A percentile compares a stretch with the other conserved stretches of the same genome.
Conservation (phyloP, 2,888 invertebrate genomes). For the Eumerus sabulonum region DNA sequence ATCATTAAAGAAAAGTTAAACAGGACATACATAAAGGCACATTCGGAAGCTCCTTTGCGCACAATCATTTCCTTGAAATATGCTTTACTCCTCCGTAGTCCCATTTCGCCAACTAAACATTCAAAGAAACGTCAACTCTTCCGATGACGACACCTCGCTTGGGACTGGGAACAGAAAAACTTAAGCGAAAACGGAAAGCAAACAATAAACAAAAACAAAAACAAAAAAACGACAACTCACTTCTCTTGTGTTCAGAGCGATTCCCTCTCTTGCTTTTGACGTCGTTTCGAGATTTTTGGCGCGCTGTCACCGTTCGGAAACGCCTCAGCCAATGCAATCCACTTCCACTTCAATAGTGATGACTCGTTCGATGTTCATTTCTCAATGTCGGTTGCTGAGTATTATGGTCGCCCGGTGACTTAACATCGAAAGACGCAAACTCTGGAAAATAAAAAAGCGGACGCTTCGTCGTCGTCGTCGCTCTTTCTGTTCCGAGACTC, state of each 20-base stretch:
- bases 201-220: too few relatives aligned
- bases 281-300: conserved; percentile 17
- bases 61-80: too few relatives aligned
- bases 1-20: too few relatives aligned
- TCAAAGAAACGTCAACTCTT: too few relatives aligned
- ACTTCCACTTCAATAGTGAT: conserved; percentile 1
- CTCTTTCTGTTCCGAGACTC: conserved; percentile 55
- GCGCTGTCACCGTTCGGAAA: conserved; percentile 1
- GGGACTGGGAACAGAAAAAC: too few relatives aligned
- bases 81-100: too few relatives aligned
- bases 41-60: too few relatives aligned
- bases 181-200: too few relatives aligned
- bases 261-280: conserved; percentile 47
- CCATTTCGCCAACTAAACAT: too few relatives aligned
- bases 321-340: conserved; percentile 17
- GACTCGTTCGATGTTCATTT: conserved; percentile 59
- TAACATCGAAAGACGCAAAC: conserved; percentile 80
- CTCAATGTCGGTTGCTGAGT: conserved; percentile 25
- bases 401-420: conserved; percentile 73
- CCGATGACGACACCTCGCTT: too few relatives aligned
- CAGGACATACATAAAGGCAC: too few relatives aligned
- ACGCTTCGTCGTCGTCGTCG: conserved; percentile 53
- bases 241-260: conserved; percentile 3
- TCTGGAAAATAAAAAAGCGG: conserved; percentile 73
- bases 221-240: too few relatives aligned